phyloP scores from a whole-genome alignment of 1,140 invertebrate species.

The Armadillidium nasatum region DNA sequence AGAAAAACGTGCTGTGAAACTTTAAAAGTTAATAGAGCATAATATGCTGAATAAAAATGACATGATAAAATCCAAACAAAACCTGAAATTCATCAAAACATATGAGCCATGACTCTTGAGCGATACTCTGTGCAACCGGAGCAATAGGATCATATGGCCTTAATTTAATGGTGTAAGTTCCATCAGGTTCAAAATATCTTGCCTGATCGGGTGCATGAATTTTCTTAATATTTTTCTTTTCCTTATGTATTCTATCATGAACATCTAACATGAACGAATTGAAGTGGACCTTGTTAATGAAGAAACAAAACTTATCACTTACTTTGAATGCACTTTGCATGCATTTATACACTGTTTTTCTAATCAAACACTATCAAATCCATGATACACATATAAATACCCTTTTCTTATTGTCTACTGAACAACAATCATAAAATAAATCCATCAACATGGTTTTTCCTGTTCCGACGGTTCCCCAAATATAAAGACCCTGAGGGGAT shows the following conservation, averaged over 20 bases:
- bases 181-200: no score
- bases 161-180: no score
- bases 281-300: no score
- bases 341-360: neutral
- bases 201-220: no score
- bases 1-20: conserved; percentile 19
- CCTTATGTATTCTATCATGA: conserved; percentile 75
- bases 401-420: conserved; percentile 28
- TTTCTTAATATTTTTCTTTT: conserved; percentile 65
- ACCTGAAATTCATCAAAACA: conserved; percentile 99
- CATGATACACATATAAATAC: neutral
- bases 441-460: conserved; percentile 99
- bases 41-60: neutral
- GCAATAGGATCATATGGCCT: conserved; percentile 93
- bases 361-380: neutral
- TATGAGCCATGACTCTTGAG: conserved; percentile 78
- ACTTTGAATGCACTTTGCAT: conserved; percentile 57
- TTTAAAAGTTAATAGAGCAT: neutral
- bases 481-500: conserved; percentile 70
- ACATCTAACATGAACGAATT: conserved; percentile 97
- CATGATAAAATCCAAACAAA: conserved; percentile 29
- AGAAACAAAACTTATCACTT: no score
- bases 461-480: conserved; percentile 81
- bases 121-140: conserved; percentile 83
- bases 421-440: conserved; percentile 74